Conservation (phyloP, 2,888 invertebrate species). For the Drosophila anomelani region DNA sequence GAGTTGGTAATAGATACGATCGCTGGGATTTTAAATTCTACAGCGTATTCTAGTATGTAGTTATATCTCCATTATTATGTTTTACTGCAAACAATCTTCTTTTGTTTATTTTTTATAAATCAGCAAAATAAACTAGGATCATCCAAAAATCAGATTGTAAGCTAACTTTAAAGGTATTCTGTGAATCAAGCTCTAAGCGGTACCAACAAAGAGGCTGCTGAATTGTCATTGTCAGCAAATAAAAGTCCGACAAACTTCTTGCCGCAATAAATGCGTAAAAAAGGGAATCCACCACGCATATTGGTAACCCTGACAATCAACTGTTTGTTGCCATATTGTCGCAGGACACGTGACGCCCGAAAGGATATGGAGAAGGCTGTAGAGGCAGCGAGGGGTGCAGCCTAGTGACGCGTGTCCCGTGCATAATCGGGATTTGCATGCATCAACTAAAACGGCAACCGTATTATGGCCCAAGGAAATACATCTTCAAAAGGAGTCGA, state of each 20-base stretch:
- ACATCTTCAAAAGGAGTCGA: conserved; percentile 53
- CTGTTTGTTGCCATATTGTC: conserved; percentile 72
- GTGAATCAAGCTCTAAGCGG: background rate
- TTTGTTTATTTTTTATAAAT: background rate
- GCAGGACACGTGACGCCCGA: conserved; percentile 65
- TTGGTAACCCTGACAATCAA: conserved; percentile 63
- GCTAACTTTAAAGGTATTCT: background rate
- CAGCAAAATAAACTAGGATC: background rate
- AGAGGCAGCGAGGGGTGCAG: conserved; percentile 11
- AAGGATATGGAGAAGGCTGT: conserved; percentile 42
- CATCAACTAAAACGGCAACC: conserved; percentile 67
- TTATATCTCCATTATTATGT: too few relatives aligned
- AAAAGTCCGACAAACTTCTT: conserved; percentile 10
- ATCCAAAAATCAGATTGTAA: conserved; percentile 11
- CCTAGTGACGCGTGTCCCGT: conserved; percentile 72
- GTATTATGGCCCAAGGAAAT: conserved; percentile 57
- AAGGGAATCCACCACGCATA: conserved; percentile 32
- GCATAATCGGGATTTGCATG: conserved; percentile 80
- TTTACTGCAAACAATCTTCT: background rate
- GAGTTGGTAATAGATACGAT: background rate
- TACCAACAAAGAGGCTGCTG: background rate
- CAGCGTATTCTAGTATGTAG: too few relatives aligned
- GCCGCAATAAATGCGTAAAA: conserved; percentile 33
- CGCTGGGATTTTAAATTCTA: background rate
- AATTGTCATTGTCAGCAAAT: conserved; percentile 12